phyloP scores from a whole-genome alignment of 1,140 invertebrate species.

The Drosophila mayri region DNA sequence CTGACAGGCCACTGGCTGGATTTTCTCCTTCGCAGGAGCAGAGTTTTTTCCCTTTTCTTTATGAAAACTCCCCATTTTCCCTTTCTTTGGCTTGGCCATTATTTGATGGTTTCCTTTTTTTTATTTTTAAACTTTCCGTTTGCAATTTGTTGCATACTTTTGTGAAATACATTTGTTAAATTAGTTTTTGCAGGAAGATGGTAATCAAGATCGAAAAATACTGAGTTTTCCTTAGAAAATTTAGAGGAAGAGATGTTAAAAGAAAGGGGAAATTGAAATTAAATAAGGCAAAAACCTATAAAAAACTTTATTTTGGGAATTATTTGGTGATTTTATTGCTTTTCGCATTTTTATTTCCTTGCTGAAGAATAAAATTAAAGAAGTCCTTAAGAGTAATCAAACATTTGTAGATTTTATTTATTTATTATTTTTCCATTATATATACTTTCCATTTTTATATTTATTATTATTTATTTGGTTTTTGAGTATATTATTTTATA shows the following conservation, averaged over 20 bases:
- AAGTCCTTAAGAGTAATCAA: no score
- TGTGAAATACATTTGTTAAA: constrained; percentile 63
- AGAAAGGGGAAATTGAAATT: not conserved
- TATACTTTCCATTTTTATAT: no score
- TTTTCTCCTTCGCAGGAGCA: not conserved
- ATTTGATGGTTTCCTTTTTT: constrained; percentile 53
- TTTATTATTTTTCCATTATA: no score
- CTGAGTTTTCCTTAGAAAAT: not conserved
- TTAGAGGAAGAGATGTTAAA: no score
- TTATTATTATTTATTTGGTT: no score
- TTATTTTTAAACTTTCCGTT: constrained; percentile 9
- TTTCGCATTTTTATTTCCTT: not conserved
- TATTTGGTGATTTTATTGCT: not conserved
- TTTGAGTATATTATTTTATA: no score
- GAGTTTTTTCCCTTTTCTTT: not conserved
- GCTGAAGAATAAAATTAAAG: no score
- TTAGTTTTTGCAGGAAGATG: constrained; percentile 54
- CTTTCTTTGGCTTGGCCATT: constrained; percentile 7
- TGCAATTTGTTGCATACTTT: constrained; percentile 73
- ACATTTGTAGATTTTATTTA: no score
- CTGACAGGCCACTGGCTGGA: constrained; percentile 51
- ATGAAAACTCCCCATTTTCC: constrained; percentile 3
- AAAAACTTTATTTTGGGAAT: not conserved
- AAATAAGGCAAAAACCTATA: not conserved
- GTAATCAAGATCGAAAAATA: constrained; percentile 4